Evolutionary conservation across 2,113 vertebrate genomes (phyloP), one percentile per base, ranked within the genome.

Genomic region (Solenodon paradoxus): DNA sequence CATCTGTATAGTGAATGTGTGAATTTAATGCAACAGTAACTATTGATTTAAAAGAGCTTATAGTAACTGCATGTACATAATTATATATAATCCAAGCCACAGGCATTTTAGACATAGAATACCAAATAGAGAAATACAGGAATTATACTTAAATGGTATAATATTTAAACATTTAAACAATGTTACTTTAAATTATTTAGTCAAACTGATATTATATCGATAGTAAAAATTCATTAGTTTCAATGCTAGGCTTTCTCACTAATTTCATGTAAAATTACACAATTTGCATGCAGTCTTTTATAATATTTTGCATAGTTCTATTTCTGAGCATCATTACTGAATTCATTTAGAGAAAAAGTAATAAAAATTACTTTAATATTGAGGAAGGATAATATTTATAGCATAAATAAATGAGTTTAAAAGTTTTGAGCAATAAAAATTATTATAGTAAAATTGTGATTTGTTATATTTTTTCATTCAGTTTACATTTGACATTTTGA

Each of bases 171-270:
- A 22, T 68, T 97, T 75, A 85, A 91, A n/a, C n/a, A n/a, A 61
- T 68, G 80, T 55, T 84, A 88, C 71, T 51, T 96, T 85, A 74
- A 91, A 82, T 51, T 81, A 90, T 77, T 88, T 92, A 40, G 42
- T 20, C 74, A 45, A 89, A 30, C 40, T 93, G 61, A 64, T 35
- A 83, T 10, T 55, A 74, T n/a, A 94, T n/a, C n/a, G n/a, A n/a
- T 61, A 51, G 30, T 49, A 88, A 90, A 45, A 78, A 72, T 66
- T 59, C 12, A 77, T 69, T 55, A 83, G 32, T 79, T 80, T 71
- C 4, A 78, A 75, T 79, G 74, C 75, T 75, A 91, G 57, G 8
- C 51, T 61, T 30, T 53, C 24, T 90, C 20, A 53, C 28, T 88
- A 83, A 68, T 59, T 87, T 53, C 42, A 83, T 80, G 15, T 85